Evolutionary conservation across 2,888 invertebrate species (phyloP), one percentile per base, ranked within the genome.

Genomic region (Linnaemya vulpina): DNA sequence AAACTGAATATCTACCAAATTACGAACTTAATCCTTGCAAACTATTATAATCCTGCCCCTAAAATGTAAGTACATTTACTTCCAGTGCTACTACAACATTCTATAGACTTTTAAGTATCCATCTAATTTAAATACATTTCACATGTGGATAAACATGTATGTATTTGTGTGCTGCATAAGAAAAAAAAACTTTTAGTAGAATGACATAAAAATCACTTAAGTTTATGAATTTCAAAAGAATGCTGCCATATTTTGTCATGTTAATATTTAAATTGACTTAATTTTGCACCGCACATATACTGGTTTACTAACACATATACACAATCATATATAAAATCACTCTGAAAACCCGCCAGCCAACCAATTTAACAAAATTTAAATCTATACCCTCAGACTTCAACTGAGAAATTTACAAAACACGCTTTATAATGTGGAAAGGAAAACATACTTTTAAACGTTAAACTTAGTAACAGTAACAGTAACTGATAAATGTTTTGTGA

Each of bases 201-300:
- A 80, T 84, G 68, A 55, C 55, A 84, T 51, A 63, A 84, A 77
- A 76, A 77, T 84, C 77, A 81, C 81, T 84, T 81, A 77, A 84
- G 62, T 81, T 71, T 84, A 68, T 73, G 71, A 62, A 77, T 74
- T 84, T 81, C 73, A 77, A 63, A 67, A 53, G 84, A 84, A 84
- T 77, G 77, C 74, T 81, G 84, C 74, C 84, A 84, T 81, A 81
- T 81, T 81, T 76, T 81, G 73, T 83, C 82, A 86, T 86, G 83
- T 80, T 79, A 86, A 86, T 86, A 86, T 83, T 76, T 65, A 86
- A 86, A 86, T 83, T 86, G 73, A 83, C 83, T 86, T 86, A 79
- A 86, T 80, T 79, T 77, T 58, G 55, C 74, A 77, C 81, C 81
- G 74, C 77, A 63, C 77, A 74, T 9, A n/a, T n/a, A 17, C 60